Evolutionary conservation across 2,888 invertebrate genomes (phyloP), one percentile per base, ranked within the genome.

Genomic region (Oeneis ivallda): DNA sequence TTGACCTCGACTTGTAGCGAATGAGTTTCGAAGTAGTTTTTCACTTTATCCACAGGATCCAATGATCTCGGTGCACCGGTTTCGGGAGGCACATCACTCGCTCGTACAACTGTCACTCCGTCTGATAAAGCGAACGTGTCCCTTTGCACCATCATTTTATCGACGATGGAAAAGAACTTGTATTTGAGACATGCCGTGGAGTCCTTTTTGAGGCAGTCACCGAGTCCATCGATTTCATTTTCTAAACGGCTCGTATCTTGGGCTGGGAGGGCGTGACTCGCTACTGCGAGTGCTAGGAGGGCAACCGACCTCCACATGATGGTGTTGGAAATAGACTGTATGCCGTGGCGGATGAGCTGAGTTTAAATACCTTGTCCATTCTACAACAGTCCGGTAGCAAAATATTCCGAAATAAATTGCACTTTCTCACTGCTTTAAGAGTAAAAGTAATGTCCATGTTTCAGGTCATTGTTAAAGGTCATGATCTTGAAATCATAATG

Each of bases 121-220:
- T 97, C 96, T 65, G 96, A 94, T 52, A 97, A 85, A 9, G 95
- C 94, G 79, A 96, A 96, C 70, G 94, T 94, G 78, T 97, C 96
- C 83, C 96, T 96, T 75, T 95, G 95, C 58, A 95, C 94, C 67
- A 96, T 92, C 92, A 96, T 95, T 86, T 96, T 96, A 91, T 97
- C 97, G 74, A 97, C 96, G 86, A 95, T 96, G 26, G 96, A 95
- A 92, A 96, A 96, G 80, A 97, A 94, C 83, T 96, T 97, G 92
- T 96, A 96, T 85, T 96, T 97, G 77, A 97, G 94, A 84, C 97
- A 97, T 85, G 95, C 95, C 74, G 96, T 94, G 34, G 96, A 96
- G 80, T 96, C 96, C 86, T 96, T 97, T 77, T 94, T 93, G 71
- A 96, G 87, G 81, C 97, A 97, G 78, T 97, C 97, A 81, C 95